These are phyloP conservation scores for Aphaenogaster floridana DNA, from an alignment of 1,140 invertebrate genomes.

Conservation along the genomic window DNA sequence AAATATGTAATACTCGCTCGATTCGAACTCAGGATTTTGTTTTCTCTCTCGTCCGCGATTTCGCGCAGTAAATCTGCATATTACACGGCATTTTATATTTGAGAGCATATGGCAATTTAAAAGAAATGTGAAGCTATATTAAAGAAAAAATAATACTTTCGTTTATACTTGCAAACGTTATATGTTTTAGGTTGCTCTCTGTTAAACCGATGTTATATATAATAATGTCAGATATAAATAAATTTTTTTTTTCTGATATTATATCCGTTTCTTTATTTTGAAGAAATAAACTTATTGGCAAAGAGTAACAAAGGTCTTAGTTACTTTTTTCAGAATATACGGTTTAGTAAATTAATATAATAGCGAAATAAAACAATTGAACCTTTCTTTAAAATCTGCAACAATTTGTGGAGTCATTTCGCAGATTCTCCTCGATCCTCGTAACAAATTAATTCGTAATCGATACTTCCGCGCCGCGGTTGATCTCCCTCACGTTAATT, in stretches of 20 bases:
- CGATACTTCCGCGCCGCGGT: constrained; percentile 11
- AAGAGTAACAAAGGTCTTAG: neutral
- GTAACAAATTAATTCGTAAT: neutral
- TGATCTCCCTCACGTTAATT: constrained; percentile 54
- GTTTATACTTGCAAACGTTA: neutral
- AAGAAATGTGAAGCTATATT: neutral
- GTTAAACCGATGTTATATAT: neutral
- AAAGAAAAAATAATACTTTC: neutral
- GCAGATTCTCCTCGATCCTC: neutral
- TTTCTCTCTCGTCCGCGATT: neutral
- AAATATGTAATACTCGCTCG: constrained; percentile 32
- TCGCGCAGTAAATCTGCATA: neutral
- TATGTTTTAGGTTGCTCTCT: neutral
- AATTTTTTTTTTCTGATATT: neutral
- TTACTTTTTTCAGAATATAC: neutral
- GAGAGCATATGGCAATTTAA: neutral
- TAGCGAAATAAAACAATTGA: neutral
- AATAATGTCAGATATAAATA: neutral
- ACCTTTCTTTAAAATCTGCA: neutral
- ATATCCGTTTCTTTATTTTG: neutral
- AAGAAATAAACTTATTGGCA: neutral
- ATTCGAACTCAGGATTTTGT: constrained; percentile 24
- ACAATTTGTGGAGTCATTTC: constrained; percentile 40
- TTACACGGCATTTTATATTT: constrained; percentile 12
- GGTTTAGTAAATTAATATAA: neutral